Conservation (phyloP, 2,888 invertebrate genomes). For the Scaeva pyrastri region DNA sequence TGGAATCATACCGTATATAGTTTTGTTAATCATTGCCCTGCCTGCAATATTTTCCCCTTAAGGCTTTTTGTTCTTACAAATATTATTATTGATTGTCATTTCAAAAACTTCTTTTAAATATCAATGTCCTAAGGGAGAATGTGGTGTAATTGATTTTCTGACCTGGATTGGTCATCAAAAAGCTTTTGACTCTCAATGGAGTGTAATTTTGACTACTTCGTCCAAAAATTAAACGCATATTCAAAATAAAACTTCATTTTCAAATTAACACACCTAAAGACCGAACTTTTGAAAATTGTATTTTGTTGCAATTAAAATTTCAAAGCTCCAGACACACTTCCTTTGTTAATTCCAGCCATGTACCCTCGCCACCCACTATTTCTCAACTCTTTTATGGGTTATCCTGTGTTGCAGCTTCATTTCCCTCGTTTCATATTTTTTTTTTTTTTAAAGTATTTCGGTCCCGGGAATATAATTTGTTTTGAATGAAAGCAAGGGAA, state of each 20-base stretch:
- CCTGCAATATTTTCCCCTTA: background rate
- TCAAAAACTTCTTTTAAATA: background rate
- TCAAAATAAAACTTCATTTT: slow-evolving; percentile 1
- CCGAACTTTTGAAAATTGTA: background rate
- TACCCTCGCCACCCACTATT: background rate
- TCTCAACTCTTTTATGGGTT: background rate
- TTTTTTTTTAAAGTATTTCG: background rate
- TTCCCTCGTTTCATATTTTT: too few species aligned
- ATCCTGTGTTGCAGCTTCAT: background rate
- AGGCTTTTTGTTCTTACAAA: background rate
- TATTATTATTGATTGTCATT: background rate
- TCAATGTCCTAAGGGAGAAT: background rate
- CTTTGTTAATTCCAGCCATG: slow-evolving; percentile 15
- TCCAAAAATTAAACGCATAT: background rate
- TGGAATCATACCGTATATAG: background rate
- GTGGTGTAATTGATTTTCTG: background rate
- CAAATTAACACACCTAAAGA: slow-evolving; percentile 9
- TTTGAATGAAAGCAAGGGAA: background rate
- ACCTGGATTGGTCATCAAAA: background rate
- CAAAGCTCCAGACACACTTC: slow-evolving; percentile 18
- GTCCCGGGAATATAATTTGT: background rate
- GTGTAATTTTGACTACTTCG: background rate
- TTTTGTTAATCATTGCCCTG: slow-evolving; percentile 1
- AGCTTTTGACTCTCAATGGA: background rate
- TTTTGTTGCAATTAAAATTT: slow-evolving; percentile 32